Percentiles rank a stretch among this genome's conserved stretches.
These are phyloP conservation scores for Camponotus vicinus DNA, from an alignment of 1,140 invertebrate species.

Conservation along the genomic window DNA sequence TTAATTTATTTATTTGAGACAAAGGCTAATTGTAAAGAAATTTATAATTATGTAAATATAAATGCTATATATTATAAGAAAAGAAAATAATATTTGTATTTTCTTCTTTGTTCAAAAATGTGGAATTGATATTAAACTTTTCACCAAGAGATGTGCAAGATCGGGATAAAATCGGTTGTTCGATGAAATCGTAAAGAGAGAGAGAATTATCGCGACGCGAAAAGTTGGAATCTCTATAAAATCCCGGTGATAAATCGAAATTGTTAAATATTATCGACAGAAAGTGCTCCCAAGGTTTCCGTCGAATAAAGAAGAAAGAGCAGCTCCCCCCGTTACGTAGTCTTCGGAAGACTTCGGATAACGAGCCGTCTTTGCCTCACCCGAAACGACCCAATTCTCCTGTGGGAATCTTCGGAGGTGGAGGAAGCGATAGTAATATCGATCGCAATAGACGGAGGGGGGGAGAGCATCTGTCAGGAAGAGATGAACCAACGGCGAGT, in stretches of 20 bases:
- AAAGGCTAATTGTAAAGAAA: not conserved
- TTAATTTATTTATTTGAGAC: not conserved
- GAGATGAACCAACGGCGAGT: conserved; percentile 31
- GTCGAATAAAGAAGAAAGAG: not conserved
- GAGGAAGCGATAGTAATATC: conserved; percentile 57
- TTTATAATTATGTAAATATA: conserved; percentile 19
- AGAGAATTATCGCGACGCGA: conserved; percentile 33
- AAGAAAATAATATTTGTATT: not conserved
- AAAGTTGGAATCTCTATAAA: conserved; percentile 40
- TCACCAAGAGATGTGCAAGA: not conserved
- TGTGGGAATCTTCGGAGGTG: conserved; percentile 54
- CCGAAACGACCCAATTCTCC: conserved; percentile 72
- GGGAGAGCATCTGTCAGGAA: not conserved
- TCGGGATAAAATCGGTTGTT: conserved; percentile 22
- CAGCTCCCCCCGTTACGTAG: conserved; percentile 39
- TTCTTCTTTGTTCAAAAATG: conserved; percentile 18
- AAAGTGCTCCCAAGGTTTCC: conserved; percentile 36
- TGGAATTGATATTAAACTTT: not conserved
- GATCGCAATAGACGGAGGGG: conserved; percentile 48
- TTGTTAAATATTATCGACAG: conserved; percentile 57
- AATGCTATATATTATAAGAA: not conserved
- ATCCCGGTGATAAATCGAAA: conserved; percentile 30
- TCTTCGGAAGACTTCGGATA: conserved; percentile 69
- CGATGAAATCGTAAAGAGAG: conserved; percentile 34
- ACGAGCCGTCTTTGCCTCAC: conserved; percentile 61